Percentiles rank a stretch among this genome's conserved stretches.
These are phyloP conservation scores for Camptogramma bilineatum DNA, from an alignment of 2,888 invertebrate species.

Conservation along the genomic window DNA sequence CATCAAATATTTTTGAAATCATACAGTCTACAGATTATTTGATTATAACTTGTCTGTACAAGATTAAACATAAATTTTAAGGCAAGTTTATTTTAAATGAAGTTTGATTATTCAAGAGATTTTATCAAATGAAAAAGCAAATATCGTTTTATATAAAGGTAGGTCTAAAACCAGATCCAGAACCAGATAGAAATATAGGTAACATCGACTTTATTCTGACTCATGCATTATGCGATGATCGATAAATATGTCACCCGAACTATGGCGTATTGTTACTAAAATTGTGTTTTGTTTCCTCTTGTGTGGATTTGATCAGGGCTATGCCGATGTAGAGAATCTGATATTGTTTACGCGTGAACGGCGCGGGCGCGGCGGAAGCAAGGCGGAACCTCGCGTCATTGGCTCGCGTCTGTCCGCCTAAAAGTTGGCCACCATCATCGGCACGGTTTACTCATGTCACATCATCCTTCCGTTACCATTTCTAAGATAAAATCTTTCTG, in stretches of 20 bases:
- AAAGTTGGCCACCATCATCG: conserved; percentile 67
- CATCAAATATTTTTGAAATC: not conserved
- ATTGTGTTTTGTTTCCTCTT: conserved; percentile 47
- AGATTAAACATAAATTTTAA: not conserved
- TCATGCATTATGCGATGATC: conserved; percentile 16
- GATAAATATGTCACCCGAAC: conserved; percentile 26
- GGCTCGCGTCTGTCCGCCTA: conserved; percentile 64
- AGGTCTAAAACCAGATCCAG: too few species aligned
- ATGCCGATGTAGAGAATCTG: conserved; percentile 65
- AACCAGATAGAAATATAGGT: too few species aligned
- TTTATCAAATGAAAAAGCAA: too few species aligned
- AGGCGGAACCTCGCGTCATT: conserved; percentile 82
- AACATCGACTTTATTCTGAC: conserved; percentile 11
- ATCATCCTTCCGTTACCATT: conserved; percentile 57
- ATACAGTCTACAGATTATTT: not conserved
- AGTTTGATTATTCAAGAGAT: not conserved
- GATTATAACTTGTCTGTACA: too few species aligned
- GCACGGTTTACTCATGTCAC: conserved; percentile 69
- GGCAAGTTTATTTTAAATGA: not conserved
- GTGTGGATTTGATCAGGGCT: conserved; percentile 45
- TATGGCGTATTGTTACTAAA: conserved; percentile 37
- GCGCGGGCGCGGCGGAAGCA: conserved; percentile 70
- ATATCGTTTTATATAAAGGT: too few species aligned
- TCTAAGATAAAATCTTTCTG: conserved; percentile 54
- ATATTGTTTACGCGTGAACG: conserved; percentile 75